phyloP scores from a whole-genome alignment of 2,888 invertebrate species.

The Mythimna vitellina region DNA sequence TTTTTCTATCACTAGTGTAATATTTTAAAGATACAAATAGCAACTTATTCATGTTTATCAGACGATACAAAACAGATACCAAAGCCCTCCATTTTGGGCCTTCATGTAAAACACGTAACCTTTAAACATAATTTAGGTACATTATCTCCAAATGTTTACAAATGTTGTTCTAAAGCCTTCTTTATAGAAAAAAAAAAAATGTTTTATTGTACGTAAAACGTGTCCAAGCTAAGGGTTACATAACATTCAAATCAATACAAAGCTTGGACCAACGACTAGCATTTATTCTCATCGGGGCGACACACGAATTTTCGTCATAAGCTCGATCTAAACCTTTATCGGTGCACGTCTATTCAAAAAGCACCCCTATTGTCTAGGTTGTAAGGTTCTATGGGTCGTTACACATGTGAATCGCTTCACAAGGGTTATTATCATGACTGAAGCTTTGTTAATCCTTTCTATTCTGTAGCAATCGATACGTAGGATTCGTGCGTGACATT shows the following conservation, averaged over 20 bases:
- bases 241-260: slow-evolving; percentile 71
- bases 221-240: slow-evolving; percentile 46
- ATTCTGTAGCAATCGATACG: slow-evolving; percentile 70
- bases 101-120: slow-evolving; percentile 4
- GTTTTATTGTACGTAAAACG: slow-evolving; percentile 33
- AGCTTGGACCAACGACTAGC: slow-evolving; percentile 63
- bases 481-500: slow-evolving; percentile 59
- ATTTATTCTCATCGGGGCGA: slow-evolving; percentile 73
- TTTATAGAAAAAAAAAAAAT: slow-evolving; percentile 22
- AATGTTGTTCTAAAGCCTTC: slow-evolving; percentile 23
- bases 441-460: slow-evolving; percentile 74
- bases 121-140: slow-evolving; percentile 6
- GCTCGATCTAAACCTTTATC: slow-evolving; percentile 69
- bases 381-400: slow-evolving; percentile 46
- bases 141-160: slow-evolving; percentile 22
- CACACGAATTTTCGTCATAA: slow-evolving; percentile 76
- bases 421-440: slow-evolving; percentile 72
- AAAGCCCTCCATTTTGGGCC: not conserved
- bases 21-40: not conserved
- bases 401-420: slow-evolving; percentile 54
- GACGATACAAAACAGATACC: not conserved
- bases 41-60: not conserved
- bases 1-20: not conserved
- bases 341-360: slow-evolving; percentile 49
- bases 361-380: slow-evolving; percentile 33